Evolutionary conservation across 2,888 invertebrate species (phyloP), one percentile per base, ranked within the genome.

Genomic region (Andrena fulva): DNA sequence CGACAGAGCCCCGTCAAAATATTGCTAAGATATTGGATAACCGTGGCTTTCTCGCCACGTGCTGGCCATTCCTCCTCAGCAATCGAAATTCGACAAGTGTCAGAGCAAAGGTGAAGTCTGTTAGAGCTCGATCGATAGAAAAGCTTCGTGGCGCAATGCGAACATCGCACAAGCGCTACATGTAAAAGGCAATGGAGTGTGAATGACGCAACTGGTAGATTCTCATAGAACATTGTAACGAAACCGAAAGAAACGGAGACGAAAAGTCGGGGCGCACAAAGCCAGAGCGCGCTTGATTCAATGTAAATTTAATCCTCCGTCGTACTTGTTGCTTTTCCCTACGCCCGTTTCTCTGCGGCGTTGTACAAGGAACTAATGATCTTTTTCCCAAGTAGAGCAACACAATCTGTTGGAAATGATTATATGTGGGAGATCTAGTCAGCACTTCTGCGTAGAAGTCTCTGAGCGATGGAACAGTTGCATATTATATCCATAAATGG

Each of bases 21-120:
- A 67, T 73, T 64, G 50, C 72, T 73, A 50, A 35, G 48, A 64
- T 48, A 71, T 71, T 71, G 70, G 48, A 60, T 60, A 67, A 72
- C 48, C 0, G 8, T 35, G n/a, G 62, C 75, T 80, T 80, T 80
- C 80, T 70, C 76, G 29, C 2, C n/a, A 12, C 31, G 8, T 59
- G 60, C 59, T 29, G 29, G 35, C 33, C 59, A 62, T 67, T 72
- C 27, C 5, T n/a, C 1, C 48, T 12, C 16, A 20, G 6, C 1
- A 2, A 35, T 12, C 8, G 6, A 63, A 33, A 52, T 62, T 52
- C 54, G 20, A 20, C 20, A 54, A 52, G 52, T 52, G 52, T 20
- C 20, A 52, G 52, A 1, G 6, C 20, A 20, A 42, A 52, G 52
- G 20, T 52, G 52, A 52, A 52, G 52, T 2, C 6, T 20, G 8